phyloP scores from a whole-genome alignment of 2,888 invertebrate genomes.

The Rotaria socialis region DNA sequence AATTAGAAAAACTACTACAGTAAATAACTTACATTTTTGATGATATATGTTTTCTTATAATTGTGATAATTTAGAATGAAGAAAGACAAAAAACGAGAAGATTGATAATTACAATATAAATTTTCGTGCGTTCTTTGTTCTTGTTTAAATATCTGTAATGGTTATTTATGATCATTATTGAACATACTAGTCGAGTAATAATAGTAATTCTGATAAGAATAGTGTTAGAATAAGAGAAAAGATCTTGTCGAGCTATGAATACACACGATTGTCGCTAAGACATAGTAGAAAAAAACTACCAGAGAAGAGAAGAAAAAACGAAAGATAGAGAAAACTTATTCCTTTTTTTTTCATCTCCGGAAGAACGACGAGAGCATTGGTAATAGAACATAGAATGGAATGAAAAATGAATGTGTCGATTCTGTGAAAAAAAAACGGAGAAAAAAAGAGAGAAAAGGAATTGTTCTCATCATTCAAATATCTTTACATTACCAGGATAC shows the following conservation, averaged over 20 bases:
- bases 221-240: background rate
- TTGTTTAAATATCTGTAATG: background rate
- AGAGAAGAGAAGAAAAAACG: background rate
- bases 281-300: background rate
- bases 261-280: background rate
- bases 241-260: slow-evolving; percentile 15
- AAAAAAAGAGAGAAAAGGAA: background rate
- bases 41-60: no score
- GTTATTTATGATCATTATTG: background rate
- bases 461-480: background rate
- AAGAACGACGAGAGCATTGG: background rate
- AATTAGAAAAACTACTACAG: background rate
- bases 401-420: background rate
- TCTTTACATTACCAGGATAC: background rate
- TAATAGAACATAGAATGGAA: slow-evolving; percentile 23
- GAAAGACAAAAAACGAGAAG: no score
- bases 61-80: no score
- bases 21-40: background rate
- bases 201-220: background rate
- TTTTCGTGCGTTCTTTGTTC: no score
- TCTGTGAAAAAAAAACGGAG: background rate
- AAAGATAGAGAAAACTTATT: slow-evolving; percentile 13
- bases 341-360: background rate
- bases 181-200: background rate
- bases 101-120: no score